Evolutionary conservation across 2,113 vertebrate genomes (phyloP).

Genomic region (Calyptomena viridis): DNA sequence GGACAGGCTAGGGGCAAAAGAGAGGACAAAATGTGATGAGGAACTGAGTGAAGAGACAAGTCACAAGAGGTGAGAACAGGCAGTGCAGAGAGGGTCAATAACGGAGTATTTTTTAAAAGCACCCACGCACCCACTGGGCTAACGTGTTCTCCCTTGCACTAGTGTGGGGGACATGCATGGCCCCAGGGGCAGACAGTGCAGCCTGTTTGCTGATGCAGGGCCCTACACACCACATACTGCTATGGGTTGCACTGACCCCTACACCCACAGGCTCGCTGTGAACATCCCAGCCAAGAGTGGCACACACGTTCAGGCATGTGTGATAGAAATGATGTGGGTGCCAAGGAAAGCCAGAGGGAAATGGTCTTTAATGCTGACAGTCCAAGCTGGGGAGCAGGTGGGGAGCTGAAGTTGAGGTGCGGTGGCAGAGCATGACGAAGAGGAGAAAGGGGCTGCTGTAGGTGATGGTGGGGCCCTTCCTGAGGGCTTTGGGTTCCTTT

Average conservation of each 20-base stretch:
- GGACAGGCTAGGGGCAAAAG: neutral
- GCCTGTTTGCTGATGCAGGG: neutral
- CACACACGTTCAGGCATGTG: neutral
- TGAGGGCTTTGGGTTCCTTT: neutral
- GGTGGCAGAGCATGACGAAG: neutral
- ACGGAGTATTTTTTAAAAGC: neutral
- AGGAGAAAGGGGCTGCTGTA: neutral
- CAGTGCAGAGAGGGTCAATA: accelerated
- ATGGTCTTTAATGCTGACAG: accelerated
- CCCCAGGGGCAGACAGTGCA: neutral
- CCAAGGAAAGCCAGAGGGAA: neutral
- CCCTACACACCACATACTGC: neutral
- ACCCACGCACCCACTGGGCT: neutral
- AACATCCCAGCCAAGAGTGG: neutral
- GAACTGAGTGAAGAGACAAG: neutral
- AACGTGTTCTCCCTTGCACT: neutral
- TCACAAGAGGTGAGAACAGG: neutral
- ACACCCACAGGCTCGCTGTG: accelerated
- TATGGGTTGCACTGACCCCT: accelerated
- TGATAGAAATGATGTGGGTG: accelerated
- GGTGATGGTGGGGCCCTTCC: neutral
- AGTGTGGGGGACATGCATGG: accelerated
- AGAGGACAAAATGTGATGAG: neutral
- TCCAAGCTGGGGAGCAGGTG: neutral
- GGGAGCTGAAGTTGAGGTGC: neutral